Base-by-base conservation (phyloP, 2,113 vertebrate genomes). In the Callipepla squamata region DNA sequence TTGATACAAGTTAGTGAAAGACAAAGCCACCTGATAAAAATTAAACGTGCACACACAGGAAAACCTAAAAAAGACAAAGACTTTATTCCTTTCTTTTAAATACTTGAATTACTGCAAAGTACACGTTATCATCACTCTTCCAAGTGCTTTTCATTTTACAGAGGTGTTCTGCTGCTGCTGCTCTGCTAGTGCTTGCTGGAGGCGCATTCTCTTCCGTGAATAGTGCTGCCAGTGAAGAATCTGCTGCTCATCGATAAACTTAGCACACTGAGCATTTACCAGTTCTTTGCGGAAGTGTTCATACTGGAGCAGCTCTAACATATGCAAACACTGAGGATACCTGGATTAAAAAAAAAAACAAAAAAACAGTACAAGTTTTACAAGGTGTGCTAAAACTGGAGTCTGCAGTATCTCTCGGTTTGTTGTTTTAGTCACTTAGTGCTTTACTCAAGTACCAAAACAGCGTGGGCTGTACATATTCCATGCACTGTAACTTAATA, bases 221-320 rank as follows among this genome's bases (percentile, higher is more conserved):
- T 99, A 99, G 82, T 99, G 99, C 97, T 99, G 99, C 99, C 99
- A 99, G 97, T 99, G 99, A 42, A 99, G 98, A 61, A 99, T 98
- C 96, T 99, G 99, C 93, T 99, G 99, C 96, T 99, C 99, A 4
- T 99, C 99, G 13, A 99, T 99, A 85, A 99, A 99, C 93, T 99
- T 99, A 59, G 99, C 98, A 68, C 99, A 99, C 97, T 99, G 99
- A n/a, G 99, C 99, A 38, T 99, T 99, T 28, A 99, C 99, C 97
- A 99, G 97, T 97, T 99, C 99, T 96, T 99, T 99, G 55, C 99
- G 97, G 97, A 99, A 99, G 95, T 99, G 99, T 89, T 99, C 99
- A 4, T 99, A 99, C 67, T 99, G 99, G 34, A 99, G 98, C 95
- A 99, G 98, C 97, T 99, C 99, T 92, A 99, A 80, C 99, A 99